phyloP scores from a whole-genome alignment of 2,888 invertebrate genomes.

The Glaucopsyche alexis region DNA sequence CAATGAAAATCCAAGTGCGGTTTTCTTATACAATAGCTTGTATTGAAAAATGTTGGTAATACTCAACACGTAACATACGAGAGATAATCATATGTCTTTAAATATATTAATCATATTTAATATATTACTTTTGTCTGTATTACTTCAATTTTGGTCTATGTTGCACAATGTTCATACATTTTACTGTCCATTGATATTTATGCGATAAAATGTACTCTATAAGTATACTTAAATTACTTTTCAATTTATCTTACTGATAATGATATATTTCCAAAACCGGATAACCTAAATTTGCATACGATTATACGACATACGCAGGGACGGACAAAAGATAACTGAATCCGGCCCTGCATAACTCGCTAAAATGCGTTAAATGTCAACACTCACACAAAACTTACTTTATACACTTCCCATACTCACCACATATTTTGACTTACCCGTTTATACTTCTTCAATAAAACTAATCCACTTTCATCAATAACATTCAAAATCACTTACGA shows the following conservation, averaged over 20 bases:
- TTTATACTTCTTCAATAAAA: slow-evolving; percentile 7
- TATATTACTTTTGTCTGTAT: too few relatives aligned
- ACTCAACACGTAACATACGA: too few relatives aligned
- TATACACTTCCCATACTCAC: background rate
- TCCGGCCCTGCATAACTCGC: background rate
- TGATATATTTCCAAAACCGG: too few relatives aligned
- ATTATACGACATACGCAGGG: background rate
- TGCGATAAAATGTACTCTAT: too few relatives aligned
- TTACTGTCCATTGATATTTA: too few relatives aligned
- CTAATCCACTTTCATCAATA: slow-evolving; percentile 16
- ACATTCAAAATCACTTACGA: slow-evolving; percentile 1
- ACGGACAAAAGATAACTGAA: background rate
- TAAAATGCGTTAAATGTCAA: background rate
- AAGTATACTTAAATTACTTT: background rate
- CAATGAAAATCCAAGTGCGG: slow-evolving; percentile 50
- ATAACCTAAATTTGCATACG: background rate
- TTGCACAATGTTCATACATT: too few relatives aligned
- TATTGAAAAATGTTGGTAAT: background rate
- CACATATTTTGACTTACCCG: background rate
- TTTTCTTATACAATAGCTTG: slow-evolving; percentile 42
- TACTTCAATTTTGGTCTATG: too few relatives aligned
- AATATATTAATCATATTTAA: too few relatives aligned
- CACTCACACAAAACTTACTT: background rate
- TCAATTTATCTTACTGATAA: background rate
- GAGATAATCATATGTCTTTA: too few relatives aligned